phyloP scores from a whole-genome alignment of 2,113 vertebrate species.

The Machaerirhynchus nigripectus region DNA sequence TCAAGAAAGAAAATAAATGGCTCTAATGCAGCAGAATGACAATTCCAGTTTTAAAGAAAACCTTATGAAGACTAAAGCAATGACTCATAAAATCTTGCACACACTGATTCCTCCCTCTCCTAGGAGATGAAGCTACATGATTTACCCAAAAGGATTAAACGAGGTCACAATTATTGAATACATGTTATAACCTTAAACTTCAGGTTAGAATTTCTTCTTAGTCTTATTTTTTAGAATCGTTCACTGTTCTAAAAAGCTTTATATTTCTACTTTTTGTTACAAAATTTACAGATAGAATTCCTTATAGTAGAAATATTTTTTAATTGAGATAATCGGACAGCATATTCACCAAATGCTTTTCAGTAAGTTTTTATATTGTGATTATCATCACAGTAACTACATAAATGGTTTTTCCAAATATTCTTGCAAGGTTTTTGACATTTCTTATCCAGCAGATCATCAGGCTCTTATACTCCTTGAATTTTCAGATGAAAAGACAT shows the following conservation, averaged over 20 bases:
- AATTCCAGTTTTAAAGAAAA: not conserved
- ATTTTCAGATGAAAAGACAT: not conserved
- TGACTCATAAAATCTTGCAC: conserved; percentile 21
- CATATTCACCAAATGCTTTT: not conserved
- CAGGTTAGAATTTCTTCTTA: not conserved
- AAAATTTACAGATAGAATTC: not conserved
- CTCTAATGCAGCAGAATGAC: not conserved
- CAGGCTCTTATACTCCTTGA: not conserved
- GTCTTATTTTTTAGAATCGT: not conserved
- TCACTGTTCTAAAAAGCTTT: not conserved
- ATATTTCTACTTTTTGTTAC: not conserved
- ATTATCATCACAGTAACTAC: not conserved
- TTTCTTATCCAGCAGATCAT: not conserved
- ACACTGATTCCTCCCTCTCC: not conserved
- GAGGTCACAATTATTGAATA: conserved; percentile 7
- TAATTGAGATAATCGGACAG: not conserved
- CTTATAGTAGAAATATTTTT: not conserved
- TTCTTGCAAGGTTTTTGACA: not conserved
- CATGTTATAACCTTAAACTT: not conserved
- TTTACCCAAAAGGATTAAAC: conserved; percentile 41
- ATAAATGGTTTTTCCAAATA: not conserved
- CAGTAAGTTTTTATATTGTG: not conserved
- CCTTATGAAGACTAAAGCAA: not conserved
- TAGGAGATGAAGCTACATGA: not conserved
- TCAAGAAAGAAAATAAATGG: not conserved